Percentiles rank a stretch among this genome's conserved stretches.
phyloP scores from a whole-genome alignment of 2,797 vertebrate genomes.

The Atherinosoma microstoma region DNA sequence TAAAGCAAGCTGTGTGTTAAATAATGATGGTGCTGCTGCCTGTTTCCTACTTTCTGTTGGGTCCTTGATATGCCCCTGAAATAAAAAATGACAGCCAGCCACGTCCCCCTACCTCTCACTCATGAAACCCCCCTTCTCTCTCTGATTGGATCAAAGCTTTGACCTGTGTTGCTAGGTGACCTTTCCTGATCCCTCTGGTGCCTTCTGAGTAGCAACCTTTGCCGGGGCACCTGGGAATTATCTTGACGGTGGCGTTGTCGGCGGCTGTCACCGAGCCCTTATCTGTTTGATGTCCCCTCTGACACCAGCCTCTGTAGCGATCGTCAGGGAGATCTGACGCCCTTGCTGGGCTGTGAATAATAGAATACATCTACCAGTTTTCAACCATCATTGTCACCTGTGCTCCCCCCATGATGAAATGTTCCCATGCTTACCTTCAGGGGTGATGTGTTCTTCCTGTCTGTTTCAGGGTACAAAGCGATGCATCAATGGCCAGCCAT shows the following conservation, averaged over 20 bases:
- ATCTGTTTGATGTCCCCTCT: constrained; percentile 79
- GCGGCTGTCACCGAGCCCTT: constrained; percentile 65
- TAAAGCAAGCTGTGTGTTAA: constrained; percentile 59
- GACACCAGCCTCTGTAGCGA: constrained; percentile 65
- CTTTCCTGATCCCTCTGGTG: constrained; percentile 62
- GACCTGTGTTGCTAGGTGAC: constrained; percentile 78
- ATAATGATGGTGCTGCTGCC: constrained; percentile 62
- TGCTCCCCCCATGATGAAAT: constrained; percentile 65
- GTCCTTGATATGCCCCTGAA: constrained; percentile 51
- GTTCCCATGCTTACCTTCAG: constrained; percentile 60
- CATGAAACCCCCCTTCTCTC: constrained; percentile 53
- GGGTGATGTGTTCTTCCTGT: constrained; percentile 64
- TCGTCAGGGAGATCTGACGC: constrained; percentile 66
- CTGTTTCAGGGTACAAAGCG: constrained; percentile 70
- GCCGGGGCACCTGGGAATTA: constrained; percentile 69
- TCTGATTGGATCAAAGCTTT: constrained; percentile 82
- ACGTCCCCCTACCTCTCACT: constrained; percentile 42
- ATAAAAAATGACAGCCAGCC: constrained; percentile 64
- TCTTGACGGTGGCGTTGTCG: constrained; percentile 38
- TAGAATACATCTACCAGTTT: constrained; percentile 71
- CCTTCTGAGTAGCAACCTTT: constrained; percentile 63
- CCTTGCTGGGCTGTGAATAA: constrained; percentile 72
- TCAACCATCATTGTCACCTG: constrained; percentile 58
- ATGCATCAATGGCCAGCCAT: constrained; percentile 22
- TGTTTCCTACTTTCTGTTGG: constrained; percentile 39